Evolutionary conservation across 1,140 invertebrate genomes (phyloP), one percentile per base, ranked within the genome.

Genomic region (Probaryconus sp.): DNA sequence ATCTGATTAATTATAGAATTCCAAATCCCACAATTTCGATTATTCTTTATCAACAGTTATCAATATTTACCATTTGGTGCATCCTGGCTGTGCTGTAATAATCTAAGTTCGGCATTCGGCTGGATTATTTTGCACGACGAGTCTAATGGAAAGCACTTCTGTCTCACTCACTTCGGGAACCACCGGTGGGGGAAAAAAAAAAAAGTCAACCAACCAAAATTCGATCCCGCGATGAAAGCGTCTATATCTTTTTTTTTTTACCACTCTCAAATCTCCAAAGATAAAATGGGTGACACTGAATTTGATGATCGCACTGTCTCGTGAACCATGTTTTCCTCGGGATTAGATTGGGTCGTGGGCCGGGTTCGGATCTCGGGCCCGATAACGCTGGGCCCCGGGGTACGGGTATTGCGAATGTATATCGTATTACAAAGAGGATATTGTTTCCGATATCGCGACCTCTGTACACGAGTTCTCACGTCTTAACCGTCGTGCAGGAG

Each of bases 81-180:
- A 88, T 88, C 79, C 85, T 85, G 55, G 87, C 85, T 42, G 86
- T 85, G 60, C 87, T 88, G 78, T 88, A 88, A 82, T 87, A 88
- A 80, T 87, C 87, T 77, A 88, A 64, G 64, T 87, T 88, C 80
- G 87, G 87, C 86, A 87, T 88, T 79, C 80, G 79, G 78, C 50
- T 71, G 67, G 20, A 5, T 56, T 10, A 28, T 48, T 17, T 13
- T 28, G n/a, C 10, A 13, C 14, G 18, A 5, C 5, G 11, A 28
- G 5, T 47, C 21, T 47, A 26, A 47, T 0, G 13, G 13, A 37
- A 37, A 37, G 7, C 35, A 7, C 16, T 28, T 47, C 20, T 3
- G 21, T 24, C 21, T 26, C 11, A 6, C 16, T 5, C 14, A n/a
- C n/a, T n/a, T n/a, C n/a, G n/a, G n/a, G n/a, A n/a, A n/a, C n/a